Evolutionary conservation across 2,797 vertebrate species (phyloP).

Genomic region (Poecile montanus): DNA sequence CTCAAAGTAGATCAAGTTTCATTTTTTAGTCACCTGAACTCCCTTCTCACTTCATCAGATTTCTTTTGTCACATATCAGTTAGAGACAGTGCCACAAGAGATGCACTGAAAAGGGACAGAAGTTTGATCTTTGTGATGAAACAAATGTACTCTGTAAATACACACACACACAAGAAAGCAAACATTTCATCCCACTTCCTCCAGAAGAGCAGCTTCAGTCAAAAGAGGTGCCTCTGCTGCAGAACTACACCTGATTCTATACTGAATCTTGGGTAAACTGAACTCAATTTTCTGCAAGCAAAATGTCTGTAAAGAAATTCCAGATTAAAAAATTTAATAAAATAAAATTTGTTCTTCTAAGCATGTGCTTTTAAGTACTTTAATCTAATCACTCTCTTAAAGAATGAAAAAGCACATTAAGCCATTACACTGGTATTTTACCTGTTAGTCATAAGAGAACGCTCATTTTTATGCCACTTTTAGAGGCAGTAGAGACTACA

Average conservation of each 20-base stretch:
- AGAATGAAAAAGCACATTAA: background rate
- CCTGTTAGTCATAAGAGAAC: background rate
- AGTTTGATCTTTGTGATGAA: background rate
- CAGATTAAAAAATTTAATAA: background rate
- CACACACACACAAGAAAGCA: background rate
- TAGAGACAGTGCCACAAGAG: background rate
- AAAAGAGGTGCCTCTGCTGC: background rate
- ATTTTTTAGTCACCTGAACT: background rate
- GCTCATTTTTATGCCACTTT: background rate
- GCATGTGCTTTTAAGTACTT: background rate
- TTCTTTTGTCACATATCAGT: background rate
- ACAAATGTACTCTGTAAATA: background rate
- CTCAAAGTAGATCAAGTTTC: background rate
- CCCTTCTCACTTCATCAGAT: background rate
- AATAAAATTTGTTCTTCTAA: background rate
- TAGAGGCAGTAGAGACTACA: background rate
- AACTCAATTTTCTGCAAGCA: background rate
- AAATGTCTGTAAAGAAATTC: background rate
- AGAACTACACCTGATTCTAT: background rate
- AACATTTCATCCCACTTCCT: background rate
- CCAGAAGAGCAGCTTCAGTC: background rate
- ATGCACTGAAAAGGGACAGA: background rate
- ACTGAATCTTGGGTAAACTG: background rate
- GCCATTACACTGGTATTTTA: background rate
- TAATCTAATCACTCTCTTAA: background rate